Evolutionary conservation across 2,113 vertebrate species (phyloP), one percentile per base, ranked within the genome.

Genomic region (Varanus komodoensis): DNA sequence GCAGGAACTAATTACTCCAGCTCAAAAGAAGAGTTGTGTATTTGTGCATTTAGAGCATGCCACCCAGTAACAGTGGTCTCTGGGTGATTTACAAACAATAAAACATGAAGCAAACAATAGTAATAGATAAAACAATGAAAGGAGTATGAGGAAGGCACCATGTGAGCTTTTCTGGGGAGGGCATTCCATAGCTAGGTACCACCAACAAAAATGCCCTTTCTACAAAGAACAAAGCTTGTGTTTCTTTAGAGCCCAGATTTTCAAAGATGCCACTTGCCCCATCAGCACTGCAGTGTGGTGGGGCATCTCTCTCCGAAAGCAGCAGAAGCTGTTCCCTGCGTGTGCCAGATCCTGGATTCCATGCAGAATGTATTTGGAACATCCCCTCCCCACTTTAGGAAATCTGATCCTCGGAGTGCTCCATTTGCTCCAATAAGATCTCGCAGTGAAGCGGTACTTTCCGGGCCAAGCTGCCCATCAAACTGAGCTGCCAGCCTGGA

Each of bases 401-500:
- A 73, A 8, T 25, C 78, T 54, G 12, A 23, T 87, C 38, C 29
- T 87, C 21, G 50, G 32, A 52, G 61, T 32, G 29, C 52, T 75
- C 87, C 19, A 12, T 61, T 75, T 32, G 38, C 54, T 67, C 48
- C 11, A 48, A 25, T 69, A 34, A 69, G 68, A 48, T 6, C 79
- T 82, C 32, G 29, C 34, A n/a, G 27, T n/a, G n/a, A 75, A 75
- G 54, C 6, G 3, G 4, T 32, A 9, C 9, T 86, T 80, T 80
- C 73, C 32, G 4, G 61, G 82, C 38, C 88, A 84, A 84, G 57
- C 61, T 79, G 50, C 82, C 83, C 50, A 80, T 44, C 68, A 19
- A 86, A 57, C 52, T 89, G 87, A 95, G 86, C 87, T 90, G 80
- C 38, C 77, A 50, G 75, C 44, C 74, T 68, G 83, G 69, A 88